Base-by-base conservation (phyloP, 64 coral and sea anemone genomes). In the Montipora cactus region DNA sequence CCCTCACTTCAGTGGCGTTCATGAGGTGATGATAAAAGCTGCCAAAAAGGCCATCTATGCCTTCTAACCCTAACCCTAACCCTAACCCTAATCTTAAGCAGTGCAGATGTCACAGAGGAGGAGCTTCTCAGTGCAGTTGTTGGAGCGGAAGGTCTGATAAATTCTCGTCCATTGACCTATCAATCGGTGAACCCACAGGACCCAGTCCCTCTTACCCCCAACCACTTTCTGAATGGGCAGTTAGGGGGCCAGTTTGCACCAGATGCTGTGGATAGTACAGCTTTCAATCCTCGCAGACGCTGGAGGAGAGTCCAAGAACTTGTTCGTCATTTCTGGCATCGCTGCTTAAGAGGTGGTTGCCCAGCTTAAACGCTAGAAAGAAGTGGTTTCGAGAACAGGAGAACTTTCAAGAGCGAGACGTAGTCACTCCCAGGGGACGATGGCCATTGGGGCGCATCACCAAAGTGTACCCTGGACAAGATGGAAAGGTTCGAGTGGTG, bases 21-120 rank as follows among this genome's bases (percentile, higher is more conserved):
- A 88, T n/a, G 83, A 93, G 71, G 59, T 73, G 15, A 87, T 88
- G 86, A 81, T 79, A 4, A 94, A 94, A 44, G 58, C 92, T 50
- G 73, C 74, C 14, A 88, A 78, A 64, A 79, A 70, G 49, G 59
- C 3, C 44, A 81, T 55, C 15, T 78, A 53, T 76, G 11, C 53
- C 67, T n/a, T n/a, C n/a, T n/a, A n/a, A n/a, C n/a, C n/a, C n/a
- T n/a, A n/a, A n/a, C n/a, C n/a, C n/a, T n/a, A n/a, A n/a, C n/a
- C n/a, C n/a, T n/a, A n/a, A n/a, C n/a, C n/a, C n/a, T n/a, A n/a
- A 53, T 92, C 8, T 74, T 81, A 48, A 28, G 47, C 21, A 47
- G 48, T 4, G 57, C 66, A 15, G 55, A 67, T 50, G 25, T 77
- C 61, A 77, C 49, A 18, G 87, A 89, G 52, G 87, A 84, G 49